These are phyloP conservation scores for Myzus persicae DNA, from an alignment of 1,140 invertebrate species.

Conservation along the genomic window DNA sequence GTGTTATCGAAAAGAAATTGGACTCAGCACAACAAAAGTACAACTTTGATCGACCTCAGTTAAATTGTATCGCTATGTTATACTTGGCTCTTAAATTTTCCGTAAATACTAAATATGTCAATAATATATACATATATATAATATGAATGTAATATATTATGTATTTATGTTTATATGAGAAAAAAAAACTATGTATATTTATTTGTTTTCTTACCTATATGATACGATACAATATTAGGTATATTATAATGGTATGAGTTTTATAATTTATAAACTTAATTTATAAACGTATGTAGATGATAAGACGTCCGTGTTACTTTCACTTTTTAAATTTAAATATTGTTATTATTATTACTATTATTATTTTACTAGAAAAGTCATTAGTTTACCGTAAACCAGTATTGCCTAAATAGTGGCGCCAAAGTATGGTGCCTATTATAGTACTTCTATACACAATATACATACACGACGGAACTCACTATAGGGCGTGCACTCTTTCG, in stretches of 20 bases:
- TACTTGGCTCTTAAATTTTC: background rate
- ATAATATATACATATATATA: background rate
- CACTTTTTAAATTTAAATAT: slow-evolving; percentile 1
- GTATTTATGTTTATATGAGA: background rate
- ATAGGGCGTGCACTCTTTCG: background rate
- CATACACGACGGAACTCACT: background rate
- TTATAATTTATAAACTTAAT: background rate
- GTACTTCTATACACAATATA: background rate
- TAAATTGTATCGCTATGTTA: background rate
- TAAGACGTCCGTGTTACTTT: background rate
- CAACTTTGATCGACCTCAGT: slow-evolving; percentile 41
- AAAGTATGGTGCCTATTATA: background rate
- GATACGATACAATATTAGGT: background rate
- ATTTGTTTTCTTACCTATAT: slow-evolving; percentile 42
- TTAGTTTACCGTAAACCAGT: background rate
- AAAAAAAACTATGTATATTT: background rate
- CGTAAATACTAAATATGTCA: slow-evolving; percentile 18
- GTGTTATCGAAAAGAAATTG: slow-evolving; percentile 45
- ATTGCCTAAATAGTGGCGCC: background rate
- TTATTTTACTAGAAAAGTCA: background rate
- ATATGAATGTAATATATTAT: background rate
- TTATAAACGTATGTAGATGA: background rate
- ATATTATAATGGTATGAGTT: background rate
- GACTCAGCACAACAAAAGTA: slow-evolving; percentile 19
- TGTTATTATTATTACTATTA: background rate